Evolutionary conservation across 2,113 vertebrate species (phyloP).

Genomic region (Corythoichthys intestinalis): DNA sequence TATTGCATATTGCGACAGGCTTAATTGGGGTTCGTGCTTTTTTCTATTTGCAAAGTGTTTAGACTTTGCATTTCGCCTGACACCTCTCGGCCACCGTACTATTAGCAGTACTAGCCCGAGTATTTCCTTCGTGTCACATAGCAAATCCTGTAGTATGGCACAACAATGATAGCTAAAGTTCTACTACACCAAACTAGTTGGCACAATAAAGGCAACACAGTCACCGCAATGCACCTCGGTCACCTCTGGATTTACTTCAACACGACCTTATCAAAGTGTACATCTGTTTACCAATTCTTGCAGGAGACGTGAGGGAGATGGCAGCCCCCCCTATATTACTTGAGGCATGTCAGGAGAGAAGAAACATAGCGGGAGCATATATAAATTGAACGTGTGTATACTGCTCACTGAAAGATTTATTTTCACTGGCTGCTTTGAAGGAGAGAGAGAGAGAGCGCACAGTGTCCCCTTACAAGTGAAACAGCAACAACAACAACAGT

Average conservation of each 20-base stretch:
- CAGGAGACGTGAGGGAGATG: conserved; percentile 3
- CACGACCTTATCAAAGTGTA: conserved; percentile 12
- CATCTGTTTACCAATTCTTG: conserved; percentile 12
- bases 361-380: conserved; percentile 9
- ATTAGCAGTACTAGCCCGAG: background rate
- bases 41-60: no score
- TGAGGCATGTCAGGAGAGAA: conserved; percentile 7
- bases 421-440: conserved; percentile 11
- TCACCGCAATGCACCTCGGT: background rate
- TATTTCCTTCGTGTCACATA: background rate
- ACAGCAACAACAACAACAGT: conserved; percentile 9
- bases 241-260: conserved; percentile 9
- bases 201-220: background rate
- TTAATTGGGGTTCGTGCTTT: no score
- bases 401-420: conserved; percentile 12
- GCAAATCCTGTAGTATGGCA: background rate
- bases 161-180: background rate
- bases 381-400: conserved; percentile 9
- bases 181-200: conserved; percentile 1
- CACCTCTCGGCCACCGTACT: no score
- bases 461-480: conserved; percentile 5
- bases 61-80: no score
- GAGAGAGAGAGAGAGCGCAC: background rate
- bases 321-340: conserved; percentile 4
- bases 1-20: no score